These are phyloP conservation scores for Doryteuthis pealeii DNA, from an alignment of 1,140 invertebrate genomes.

Conservation along the genomic window DNA sequence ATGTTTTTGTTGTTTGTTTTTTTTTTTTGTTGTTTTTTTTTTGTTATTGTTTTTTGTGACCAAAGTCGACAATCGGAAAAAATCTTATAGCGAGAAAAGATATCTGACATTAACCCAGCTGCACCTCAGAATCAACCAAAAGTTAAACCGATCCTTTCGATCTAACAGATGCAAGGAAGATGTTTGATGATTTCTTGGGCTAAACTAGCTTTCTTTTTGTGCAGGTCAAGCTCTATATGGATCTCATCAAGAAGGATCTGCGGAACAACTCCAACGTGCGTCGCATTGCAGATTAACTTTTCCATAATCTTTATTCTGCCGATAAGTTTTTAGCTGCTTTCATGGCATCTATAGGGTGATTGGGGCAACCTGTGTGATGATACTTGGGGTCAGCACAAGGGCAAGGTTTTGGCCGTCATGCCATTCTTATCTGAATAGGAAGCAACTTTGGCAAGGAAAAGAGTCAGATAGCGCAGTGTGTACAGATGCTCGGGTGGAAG, in stretches of 20 bases:
- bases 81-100: no score
- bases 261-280: conserved; percentile 72
- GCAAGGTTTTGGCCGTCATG: conserved; percentile 80
- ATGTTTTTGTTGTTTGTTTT: no score
- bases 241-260: conserved; percentile 60
- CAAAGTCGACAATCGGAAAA: no score
- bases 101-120: no score
- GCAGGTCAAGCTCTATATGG: neutral
- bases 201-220: neutral
- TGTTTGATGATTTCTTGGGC: neutral
- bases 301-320: conserved; percentile 61
- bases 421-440: conserved; percentile 71
- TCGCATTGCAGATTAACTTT: conserved; percentile 76
- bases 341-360: conserved; percentile 36
- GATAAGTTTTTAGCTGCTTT: conserved; percentile 28
- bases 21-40: no score
- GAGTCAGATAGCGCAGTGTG: conserved; percentile 71
- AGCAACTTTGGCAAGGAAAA: conserved; percentile 68
- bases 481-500: conserved; percentile 69
- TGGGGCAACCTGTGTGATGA: conserved; percentile 65
- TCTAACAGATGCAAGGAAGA: neutral
- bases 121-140: no score
- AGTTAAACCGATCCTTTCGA: no score
- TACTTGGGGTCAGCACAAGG: conserved; percentile 77
- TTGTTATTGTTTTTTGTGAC: no score